Evolutionary conservation across 2,888 invertebrate genomes (phyloP), one percentile per base, ranked within the genome.

Genomic region (Willowsia nigromaculata): DNA sequence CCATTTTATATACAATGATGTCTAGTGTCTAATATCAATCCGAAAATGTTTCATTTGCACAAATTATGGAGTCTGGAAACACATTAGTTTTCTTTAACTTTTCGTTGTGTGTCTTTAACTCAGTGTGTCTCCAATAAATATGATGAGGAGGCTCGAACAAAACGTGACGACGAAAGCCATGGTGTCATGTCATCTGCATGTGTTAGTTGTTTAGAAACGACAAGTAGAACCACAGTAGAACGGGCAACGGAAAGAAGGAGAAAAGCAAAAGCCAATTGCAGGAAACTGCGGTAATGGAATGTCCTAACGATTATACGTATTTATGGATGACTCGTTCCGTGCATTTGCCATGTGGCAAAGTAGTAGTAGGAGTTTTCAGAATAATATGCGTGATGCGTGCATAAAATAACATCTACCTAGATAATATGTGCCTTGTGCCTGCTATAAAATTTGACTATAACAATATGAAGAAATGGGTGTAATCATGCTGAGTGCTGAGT

Each of bases 201-300:
- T 5, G 3, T 18, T n/a, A 53, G n/a, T n/a, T 43, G 13, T 43
- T 50, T 53, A 53, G 59, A 9, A 22, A 47, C 25, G 37, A 56
- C n/a, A n/a, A n/a, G n/a, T n/a, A 50, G 84, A 56, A 83, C 84
- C 74, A n/a, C n/a, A 56, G 33, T 33, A 33, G n/a, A 65, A 59
- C 2, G 59, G n/a, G n/a, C 65, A 65, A 27, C 53, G 74, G 74
- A 53, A 84, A 22, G 33, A 40, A 11, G 53, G 80, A 68, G 50
- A 65, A 85, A 80, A 86, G 86, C 86, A 86, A 86, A 86, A 86
- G 53, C 86, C 86, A 86, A 80, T 86, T 87, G 87, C 87, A 87
- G 87, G 81, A 87, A 86, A 71, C 81, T 59, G 71, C 56, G 87
- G 87, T 81, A 87, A 87, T 87, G 87, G 87, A 71, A 82, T 87